Percentiles rank a stretch among this genome's conserved stretches.
phyloP scores from a whole-genome alignment of 2,888 invertebrate species.

The Tridacna crocea region DNA sequence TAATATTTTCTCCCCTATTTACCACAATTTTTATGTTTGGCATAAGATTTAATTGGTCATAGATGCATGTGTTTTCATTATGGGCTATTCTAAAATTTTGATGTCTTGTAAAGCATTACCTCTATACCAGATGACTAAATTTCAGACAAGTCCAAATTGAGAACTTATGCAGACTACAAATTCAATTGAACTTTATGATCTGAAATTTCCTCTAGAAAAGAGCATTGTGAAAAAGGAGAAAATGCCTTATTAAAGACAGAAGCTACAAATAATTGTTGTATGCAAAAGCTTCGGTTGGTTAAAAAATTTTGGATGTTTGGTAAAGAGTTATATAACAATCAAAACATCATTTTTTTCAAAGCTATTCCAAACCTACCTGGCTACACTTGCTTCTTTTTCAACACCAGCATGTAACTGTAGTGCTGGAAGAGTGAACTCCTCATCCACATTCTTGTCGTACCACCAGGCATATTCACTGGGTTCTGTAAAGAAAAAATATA shows the following conservation, averaged over 20 bases:
- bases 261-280: not conserved
- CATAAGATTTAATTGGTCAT: no score
- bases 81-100: not conserved
- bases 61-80: no score
- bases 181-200: no score
- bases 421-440: constrained; percentile 72
- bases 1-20: not conserved
- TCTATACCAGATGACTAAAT: no score
- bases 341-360: no score
- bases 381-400: constrained; percentile 77
- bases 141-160: no score
- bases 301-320: not conserved
- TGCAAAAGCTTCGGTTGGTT: not conserved
- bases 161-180: no score
- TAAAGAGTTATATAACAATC: not conserved
- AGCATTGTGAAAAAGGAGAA: no score
- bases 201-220: no score
- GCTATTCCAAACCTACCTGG: constrained; percentile 67
- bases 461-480: constrained; percentile 77
- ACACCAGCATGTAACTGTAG: constrained; percentile 75
- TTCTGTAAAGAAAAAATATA: constrained; percentile 59
- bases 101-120: no score
- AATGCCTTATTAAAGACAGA: no score
- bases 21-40: no score
- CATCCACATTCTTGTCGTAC: constrained; percentile 77